Conservation (phyloP, 2,888 invertebrate genomes). For the Epinotia ramella region DNA sequence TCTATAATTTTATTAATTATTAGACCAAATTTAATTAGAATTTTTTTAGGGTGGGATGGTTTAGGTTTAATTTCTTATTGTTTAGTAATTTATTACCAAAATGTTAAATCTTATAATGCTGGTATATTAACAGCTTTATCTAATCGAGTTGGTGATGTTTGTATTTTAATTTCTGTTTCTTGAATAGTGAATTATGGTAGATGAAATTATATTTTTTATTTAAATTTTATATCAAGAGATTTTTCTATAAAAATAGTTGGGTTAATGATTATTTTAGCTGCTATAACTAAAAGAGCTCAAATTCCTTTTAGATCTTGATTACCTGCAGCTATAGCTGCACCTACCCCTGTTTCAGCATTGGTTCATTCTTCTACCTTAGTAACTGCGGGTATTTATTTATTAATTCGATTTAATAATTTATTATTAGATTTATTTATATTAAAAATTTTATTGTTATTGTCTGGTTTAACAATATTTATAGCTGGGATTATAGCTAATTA, state of each 20-base stretch:
- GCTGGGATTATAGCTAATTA: slow-evolving; percentile 86
- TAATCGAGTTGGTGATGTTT: slow-evolving; percentile 90
- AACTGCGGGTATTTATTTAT: slow-evolving; percentile 90
- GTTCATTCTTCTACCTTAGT: slow-evolving; percentile 92
- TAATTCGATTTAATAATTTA: slow-evolving; percentile 88
- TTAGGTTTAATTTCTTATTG: slow-evolving; percentile 89
- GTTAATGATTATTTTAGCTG: slow-evolving; percentile 80
- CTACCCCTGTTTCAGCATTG: slow-evolving; percentile 91
- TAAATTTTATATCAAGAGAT: slow-evolving; percentile 79
- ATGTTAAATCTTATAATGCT: slow-evolving; percentile 88
- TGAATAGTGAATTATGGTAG: slow-evolving; percentile 84
- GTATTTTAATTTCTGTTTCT: slow-evolving; percentile 86
- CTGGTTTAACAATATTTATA: slow-evolving; percentile 86
- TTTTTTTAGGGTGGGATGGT: slow-evolving; percentile 90
- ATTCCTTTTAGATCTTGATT: slow-evolving; percentile 92
- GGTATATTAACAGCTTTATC: slow-evolving; percentile 89
- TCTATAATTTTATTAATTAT: slow-evolving; percentile 89
- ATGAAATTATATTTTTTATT: slow-evolving; percentile 84
- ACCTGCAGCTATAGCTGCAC: slow-evolving; percentile 91
- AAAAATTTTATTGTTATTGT: slow-evolving; percentile 83
- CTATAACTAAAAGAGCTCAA: slow-evolving; percentile 92
- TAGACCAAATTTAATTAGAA: slow-evolving; percentile 88
- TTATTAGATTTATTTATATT: slow-evolving; percentile 72
- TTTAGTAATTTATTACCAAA: slow-evolving; percentile 90
- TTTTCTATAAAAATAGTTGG: slow-evolving; percentile 72